phyloP scores from a whole-genome alignment of 2,797 vertebrate genomes.

The Thaleichthys pacificus region DNA sequence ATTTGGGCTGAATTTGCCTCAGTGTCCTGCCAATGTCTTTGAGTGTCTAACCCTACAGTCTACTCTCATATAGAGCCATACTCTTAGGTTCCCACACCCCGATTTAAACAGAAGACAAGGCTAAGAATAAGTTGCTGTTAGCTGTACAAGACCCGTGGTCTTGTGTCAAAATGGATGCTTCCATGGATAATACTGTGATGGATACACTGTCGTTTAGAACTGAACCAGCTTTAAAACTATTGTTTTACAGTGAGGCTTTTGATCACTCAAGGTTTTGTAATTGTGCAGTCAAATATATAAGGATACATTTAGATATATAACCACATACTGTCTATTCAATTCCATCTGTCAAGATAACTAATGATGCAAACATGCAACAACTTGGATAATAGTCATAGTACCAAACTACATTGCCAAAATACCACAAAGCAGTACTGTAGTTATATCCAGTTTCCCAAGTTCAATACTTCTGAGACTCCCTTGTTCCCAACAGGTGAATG shows the following conservation, averaged over 20 bases:
- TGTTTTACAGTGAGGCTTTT: conserved; percentile 18
- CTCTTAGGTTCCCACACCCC: conserved; percentile 42
- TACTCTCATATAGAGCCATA: conserved; percentile 46
- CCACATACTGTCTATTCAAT: neutral
- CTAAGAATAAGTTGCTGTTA: conserved; percentile 28
- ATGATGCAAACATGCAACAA: neutral
- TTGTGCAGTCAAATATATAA: conserved; percentile 11
- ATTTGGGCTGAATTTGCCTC: conserved; percentile 55
- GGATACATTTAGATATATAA: conserved; percentile 2
- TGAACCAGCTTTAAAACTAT: conserved; percentile 17
- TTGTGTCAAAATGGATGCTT: conserved; percentile 37
- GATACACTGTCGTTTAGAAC: neutral
- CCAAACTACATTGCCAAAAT: neutral
- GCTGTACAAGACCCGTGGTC: conserved; percentile 6
- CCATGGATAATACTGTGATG: conserved; percentile 19
- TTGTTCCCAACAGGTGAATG: conserved; percentile 22
- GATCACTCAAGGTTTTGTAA: conserved; percentile 7
- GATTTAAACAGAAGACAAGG: conserved; percentile 42
- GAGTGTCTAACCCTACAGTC: conserved; percentile 59
- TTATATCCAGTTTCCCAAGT: too few species aligned
- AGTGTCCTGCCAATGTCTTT: conserved; percentile 61
- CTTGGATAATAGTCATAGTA: neutral
- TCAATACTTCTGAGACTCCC: neutral
- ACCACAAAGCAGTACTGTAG: neutral
- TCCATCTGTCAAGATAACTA: neutral